Conservation (phyloP, 2,797 vertebrate genomes). For the Pristis pectinata region DNA sequence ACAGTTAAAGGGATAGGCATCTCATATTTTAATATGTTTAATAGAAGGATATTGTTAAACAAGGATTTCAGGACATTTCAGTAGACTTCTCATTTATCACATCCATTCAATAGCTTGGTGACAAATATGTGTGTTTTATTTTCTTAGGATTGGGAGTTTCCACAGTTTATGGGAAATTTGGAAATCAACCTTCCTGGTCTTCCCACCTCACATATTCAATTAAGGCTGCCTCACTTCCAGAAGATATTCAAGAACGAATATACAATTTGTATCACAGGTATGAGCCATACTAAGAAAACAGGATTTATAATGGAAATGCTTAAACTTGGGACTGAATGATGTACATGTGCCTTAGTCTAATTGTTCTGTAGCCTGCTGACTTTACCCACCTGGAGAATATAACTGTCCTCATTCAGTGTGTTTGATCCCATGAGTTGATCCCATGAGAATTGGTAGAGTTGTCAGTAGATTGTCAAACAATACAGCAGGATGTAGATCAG, state of each 20-base stretch:
- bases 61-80: not conserved
- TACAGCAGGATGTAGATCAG: too few relatives aligned
- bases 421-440: not conserved
- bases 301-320: not conserved
- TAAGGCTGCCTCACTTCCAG: constrained; percentile 87
- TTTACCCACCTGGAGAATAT: not conserved
- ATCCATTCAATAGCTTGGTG: not conserved
- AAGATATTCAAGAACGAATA: constrained; percentile 91
- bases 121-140: constrained; percentile 41
- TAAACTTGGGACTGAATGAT: not conserved
- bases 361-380: not conserved
- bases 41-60: not conserved
- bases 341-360: not conserved
- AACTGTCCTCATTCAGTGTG: not conserved
- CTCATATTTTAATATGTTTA: not conserved
- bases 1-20: not conserved
- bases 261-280: constrained; percentile 95
- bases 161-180: constrained; percentile 95
- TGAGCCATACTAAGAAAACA: not conserved
- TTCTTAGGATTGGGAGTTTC: constrained; percentile 93
- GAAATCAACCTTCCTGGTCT: constrained; percentile 93
- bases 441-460: too few relatives aligned
- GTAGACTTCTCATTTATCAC: not conserved
- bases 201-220: constrained; percentile 83
- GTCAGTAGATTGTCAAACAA: too few relatives aligned